These are phyloP conservation scores for Atherinosoma microstoma DNA, from an alignment of 2,797 vertebrate species.

Conservation along the genomic window DNA sequence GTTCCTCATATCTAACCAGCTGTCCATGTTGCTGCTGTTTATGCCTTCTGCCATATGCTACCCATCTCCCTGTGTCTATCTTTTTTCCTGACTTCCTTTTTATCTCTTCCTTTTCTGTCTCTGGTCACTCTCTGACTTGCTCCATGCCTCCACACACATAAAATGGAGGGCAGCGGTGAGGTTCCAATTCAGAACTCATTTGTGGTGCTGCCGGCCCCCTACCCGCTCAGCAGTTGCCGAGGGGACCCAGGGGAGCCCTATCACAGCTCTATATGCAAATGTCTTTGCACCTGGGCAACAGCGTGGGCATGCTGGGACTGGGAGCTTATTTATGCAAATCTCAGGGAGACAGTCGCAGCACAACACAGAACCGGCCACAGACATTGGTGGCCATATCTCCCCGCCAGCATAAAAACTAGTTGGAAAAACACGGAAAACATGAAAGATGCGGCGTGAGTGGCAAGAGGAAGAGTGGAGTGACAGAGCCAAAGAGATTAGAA, in stretches of 20 bases:
- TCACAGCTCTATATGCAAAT: slow-evolving; percentile 99
- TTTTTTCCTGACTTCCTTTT: slow-evolving; percentile 47
- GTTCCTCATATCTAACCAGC: slow-evolving; percentile 40
- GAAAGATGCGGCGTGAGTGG: slow-evolving; percentile 64
- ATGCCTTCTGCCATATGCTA: slow-evolving; percentile 57
- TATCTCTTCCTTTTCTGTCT: slow-evolving; percentile 65
- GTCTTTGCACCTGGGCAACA: slow-evolving; percentile 97
- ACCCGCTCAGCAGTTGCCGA: slow-evolving; percentile 95
- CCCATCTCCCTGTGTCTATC: slow-evolving; percentile 47
- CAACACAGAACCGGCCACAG: slow-evolving; percentile 78
- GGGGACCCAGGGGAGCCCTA: slow-evolving; percentile 97
- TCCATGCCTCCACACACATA: slow-evolving; percentile 73
- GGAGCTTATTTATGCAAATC: slow-evolving; percentile 99
- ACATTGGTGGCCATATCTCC: slow-evolving; percentile 89
- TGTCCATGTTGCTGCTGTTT: slow-evolving; percentile 42
- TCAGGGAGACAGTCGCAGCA: slow-evolving; percentile 81
- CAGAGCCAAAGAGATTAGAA: slow-evolving; percentile 44
- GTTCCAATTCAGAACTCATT: slow-evolving; percentile 99
- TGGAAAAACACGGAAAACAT: slow-evolving; percentile 63
- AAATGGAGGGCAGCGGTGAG: slow-evolving; percentile 86
- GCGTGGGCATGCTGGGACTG: slow-evolving; percentile 93
- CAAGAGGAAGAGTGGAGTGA: slow-evolving; percentile 37
- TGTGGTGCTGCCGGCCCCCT: slow-evolving; percentile 91
- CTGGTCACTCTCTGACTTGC: slow-evolving; percentile 76
- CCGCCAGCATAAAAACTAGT: slow-evolving; percentile 80